Evolutionary conservation across 2,113 vertebrate species (phyloP), one percentile per base, ranked within the genome.

Genomic region (Taurulus bubalis): DNA sequence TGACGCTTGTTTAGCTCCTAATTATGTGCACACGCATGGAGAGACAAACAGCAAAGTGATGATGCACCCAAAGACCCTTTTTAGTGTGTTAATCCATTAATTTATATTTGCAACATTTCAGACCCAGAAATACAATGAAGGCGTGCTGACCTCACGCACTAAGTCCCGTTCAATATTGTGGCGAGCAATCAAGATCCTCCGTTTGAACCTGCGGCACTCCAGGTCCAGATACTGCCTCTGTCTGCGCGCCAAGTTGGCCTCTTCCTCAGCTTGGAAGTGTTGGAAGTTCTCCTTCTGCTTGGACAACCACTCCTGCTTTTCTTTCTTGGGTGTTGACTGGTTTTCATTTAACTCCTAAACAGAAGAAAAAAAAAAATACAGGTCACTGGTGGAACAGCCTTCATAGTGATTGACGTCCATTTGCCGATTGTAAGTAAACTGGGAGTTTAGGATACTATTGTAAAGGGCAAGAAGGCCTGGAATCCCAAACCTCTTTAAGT

Each of bases 271-370:
- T 90, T 99, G 98, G 93, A 97, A 98, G 95, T 99, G 96, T 85
- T 99, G 98, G 92, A 99, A 96, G 90, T 99, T 99, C 89, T 99
- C 98, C 87, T 99, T 99, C 91, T 99, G 97, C 91, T 99, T 99
- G 76, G 97, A 98, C 79, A 99, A 93, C 98, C 98, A 99, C 77
- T 99, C 98, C 84, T 99, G 98, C 87, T 99, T 99, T 93, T 99
- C 98, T 88, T 99, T 99, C 95, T 99, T 99, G 18, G 98, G 98
- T 56, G 98, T 99, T 83, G 98, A 99, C 94, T 99, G 98, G 93
- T 99, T 99, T 95, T 99, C 98, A 92, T 96, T 99, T 87, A 99
- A 88, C 85, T 99, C 97, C 98, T 99, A 75, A 30, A 92, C 84
- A 0, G 26, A 20, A 71, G 73, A 81, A 67, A n/a, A 38, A 82